Evolutionary conservation across 2,797 vertebrate genomes (phyloP), one percentile per base, ranked within the genome.

Genomic region (Fistularia tabacaria): DNA sequence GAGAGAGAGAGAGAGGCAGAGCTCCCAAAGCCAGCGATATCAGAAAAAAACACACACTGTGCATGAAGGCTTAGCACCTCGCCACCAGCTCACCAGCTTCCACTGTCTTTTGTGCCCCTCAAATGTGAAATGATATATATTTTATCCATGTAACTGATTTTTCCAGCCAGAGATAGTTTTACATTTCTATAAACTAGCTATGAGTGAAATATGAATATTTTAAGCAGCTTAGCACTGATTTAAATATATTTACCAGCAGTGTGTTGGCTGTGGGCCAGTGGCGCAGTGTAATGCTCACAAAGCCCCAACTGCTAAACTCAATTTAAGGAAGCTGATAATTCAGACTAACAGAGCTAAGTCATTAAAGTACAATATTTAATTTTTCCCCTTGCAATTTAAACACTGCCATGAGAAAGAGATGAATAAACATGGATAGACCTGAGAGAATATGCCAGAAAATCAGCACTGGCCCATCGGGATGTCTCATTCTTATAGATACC

Each of bases 151-250:
- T 87, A 90, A 91, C 81, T 88, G 76, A 83, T 89, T 80, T 89
- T 89, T 69, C 69, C 88, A 88, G 79, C 85, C 82, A 83, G 87
- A 90, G 91, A 92, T 83, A 85, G 88, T 89, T 92, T 93, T 80
- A 87, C 60, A 92, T 92, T 92, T 89, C 88, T 92, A 83, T 90
- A 92, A 94, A 93, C 85, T 89, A 81, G 87, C 84, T 93, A 84
- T 91, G 89, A 93, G 88, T 86, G 88, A 90, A 93, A 91, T 85
- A 91, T 90, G 90, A 93, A 94, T 92, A 93, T 93, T 94, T 92
- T 93, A 95, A 95, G 90, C 85, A 92, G 92, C 90, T 93, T 94
- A 94, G 83, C 82, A 87, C 86, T 91, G 88, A 94, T 94, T 94
- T 94, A 90, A 94, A 94, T 92, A 92, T 93, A 93, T 95, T 95